phyloP scores from a whole-genome alignment of 1,140 invertebrate genomes.

The Drosophila miranda region DNA sequence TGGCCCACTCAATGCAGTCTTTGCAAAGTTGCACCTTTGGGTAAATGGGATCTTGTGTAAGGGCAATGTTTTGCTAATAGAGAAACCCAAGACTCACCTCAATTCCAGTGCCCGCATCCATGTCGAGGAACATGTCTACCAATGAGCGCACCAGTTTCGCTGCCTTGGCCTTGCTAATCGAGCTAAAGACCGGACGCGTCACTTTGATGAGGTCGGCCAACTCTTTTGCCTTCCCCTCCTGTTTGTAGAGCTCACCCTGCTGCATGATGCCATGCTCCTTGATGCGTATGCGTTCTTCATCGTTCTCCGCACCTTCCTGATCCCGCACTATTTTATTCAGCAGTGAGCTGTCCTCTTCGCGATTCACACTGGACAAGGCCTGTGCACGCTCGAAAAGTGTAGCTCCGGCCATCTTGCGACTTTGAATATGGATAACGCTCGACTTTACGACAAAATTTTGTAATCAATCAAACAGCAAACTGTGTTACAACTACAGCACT shows the following conservation, averaged over 20 bases:
- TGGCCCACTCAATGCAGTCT: conserved; percentile 99
- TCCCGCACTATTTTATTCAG: conserved; percentile 89
- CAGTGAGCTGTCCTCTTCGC: conserved; percentile 87
- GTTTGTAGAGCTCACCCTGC: conserved; percentile 94
- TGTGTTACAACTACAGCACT: conserved; percentile 29
- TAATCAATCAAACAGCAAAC: conserved; percentile 31
- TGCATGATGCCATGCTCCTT: conserved; percentile 96
- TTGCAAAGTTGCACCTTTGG: conserved; percentile 90
- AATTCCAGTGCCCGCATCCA: conserved; percentile 96
- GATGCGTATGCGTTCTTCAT: conserved; percentile 93
- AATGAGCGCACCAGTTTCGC: conserved; percentile 98
- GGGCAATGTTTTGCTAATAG: neutral
- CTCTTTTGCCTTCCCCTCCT: conserved; percentile 96
- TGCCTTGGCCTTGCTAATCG: conserved; percentile 99
- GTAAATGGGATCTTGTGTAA: neutral
- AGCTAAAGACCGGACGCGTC: conserved; percentile 95
- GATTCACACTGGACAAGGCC: conserved; percentile 87
- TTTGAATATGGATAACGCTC: conserved; percentile 44
- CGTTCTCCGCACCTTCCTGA: conserved; percentile 88
- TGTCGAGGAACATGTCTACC: conserved; percentile 98
- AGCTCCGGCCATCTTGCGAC: conserved; percentile 89
- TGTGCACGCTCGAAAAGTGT: conserved; percentile 92
- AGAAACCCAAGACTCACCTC: conserved; percentile 83
- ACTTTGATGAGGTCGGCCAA: conserved; percentile 96
- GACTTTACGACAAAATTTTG: conserved; percentile 24